Conservation (phyloP, 2,797 vertebrate species). For the Pygocentrus nattereri region DNA sequence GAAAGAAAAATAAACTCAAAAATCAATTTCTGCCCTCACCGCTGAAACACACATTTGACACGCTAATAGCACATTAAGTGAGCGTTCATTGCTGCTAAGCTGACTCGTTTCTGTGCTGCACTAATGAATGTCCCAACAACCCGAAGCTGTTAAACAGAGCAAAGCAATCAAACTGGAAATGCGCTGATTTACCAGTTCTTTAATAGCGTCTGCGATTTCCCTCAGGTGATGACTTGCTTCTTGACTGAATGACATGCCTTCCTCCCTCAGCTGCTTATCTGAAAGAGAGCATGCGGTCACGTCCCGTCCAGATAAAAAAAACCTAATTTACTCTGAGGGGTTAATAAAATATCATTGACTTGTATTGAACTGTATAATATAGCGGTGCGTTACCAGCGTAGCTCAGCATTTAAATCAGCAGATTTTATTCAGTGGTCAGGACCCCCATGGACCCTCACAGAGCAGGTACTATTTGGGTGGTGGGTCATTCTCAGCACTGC, state of each 20-base stretch:
- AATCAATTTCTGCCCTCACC: neutral
- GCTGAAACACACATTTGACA: neutral
- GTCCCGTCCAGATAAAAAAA: neutral
- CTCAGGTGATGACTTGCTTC: constrained; percentile 78
- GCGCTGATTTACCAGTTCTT: constrained; percentile 72
- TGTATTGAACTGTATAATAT: too few species aligned
- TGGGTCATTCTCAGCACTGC: too few species aligned
- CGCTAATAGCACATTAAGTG: neutral
- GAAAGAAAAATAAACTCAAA: neutral
- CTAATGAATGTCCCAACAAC: neutral
- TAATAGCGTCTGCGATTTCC: constrained; percentile 75
- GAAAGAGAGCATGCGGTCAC: neutral
- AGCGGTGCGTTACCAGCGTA: too few species aligned
- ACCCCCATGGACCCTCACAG: too few species aligned
- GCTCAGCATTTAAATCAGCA: too few species aligned
- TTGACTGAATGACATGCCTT: constrained; percentile 70
- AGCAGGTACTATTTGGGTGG: too few species aligned
- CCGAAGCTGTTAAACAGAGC: neutral
- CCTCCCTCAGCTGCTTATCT: constrained; percentile 72
- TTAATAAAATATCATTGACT: neutral
- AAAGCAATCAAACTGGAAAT: neutral
- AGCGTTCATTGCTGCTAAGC: neutral
- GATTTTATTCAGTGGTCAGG: too few species aligned
- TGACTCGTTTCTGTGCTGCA: neutral
- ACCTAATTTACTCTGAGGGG: neutral